phyloP scores from a whole-genome alignment of 2,113 vertebrate species.

The Zootoca vivipara region DNA sequence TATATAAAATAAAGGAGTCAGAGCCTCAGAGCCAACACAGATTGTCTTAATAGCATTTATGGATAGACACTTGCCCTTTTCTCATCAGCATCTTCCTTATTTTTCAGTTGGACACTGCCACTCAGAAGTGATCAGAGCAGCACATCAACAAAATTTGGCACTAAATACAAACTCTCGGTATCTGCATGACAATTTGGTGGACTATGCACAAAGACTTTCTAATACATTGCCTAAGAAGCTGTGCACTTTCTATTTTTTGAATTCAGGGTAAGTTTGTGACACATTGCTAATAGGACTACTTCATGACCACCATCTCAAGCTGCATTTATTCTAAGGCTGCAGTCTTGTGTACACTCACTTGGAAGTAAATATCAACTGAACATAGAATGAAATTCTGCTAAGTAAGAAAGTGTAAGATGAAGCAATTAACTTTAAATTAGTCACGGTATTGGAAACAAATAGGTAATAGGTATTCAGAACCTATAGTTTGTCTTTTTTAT shows the following conservation, averaged over 20 bases:
- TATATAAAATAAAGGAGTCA: background rate
- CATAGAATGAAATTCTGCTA: background rate
- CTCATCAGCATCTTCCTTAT: background rate
- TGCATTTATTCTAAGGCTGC: background rate
- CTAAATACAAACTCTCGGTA: slow-evolving; percentile 91
- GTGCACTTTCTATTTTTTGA: slow-evolving; percentile 90
- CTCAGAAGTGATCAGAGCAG: slow-evolving; percentile 85
- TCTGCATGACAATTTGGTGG: slow-evolving; percentile 90
- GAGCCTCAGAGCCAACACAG: background rate
- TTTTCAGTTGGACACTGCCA: slow-evolving; percentile 93
- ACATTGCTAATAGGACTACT: rapidly evolving
- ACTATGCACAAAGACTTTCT: slow-evolving; percentile 86
- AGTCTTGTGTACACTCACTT: background rate
- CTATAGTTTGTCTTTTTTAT: background rate
- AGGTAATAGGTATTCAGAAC: background rate
- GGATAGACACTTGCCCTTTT: background rate
- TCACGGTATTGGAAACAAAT: background rate
- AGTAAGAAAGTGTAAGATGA: background rate
- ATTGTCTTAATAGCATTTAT: background rate
- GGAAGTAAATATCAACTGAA: background rate
- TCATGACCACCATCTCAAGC: background rate
- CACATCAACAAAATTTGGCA: slow-evolving; percentile 86
- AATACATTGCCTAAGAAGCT: slow-evolving; percentile 86
- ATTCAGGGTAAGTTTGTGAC: slow-evolving; percentile 86
- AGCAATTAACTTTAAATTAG: background rate